These are phyloP conservation scores for Dufourea novaeangliae DNA, from an alignment of 1,140 invertebrate species.

Conservation along the genomic window DNA sequence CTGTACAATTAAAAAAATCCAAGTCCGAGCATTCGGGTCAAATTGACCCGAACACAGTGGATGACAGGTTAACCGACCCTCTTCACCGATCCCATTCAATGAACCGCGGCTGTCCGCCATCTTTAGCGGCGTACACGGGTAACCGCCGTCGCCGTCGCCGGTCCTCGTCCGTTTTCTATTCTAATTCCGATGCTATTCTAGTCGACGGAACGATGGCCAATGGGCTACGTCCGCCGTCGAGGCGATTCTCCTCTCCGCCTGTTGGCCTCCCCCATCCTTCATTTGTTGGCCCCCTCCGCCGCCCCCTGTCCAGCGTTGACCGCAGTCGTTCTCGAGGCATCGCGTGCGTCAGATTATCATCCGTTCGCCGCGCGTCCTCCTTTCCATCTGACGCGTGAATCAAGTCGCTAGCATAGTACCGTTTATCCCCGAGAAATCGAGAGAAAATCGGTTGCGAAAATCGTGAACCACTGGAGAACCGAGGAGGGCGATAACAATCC, in stretches of 20 bases:
- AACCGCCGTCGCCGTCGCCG: conserved; percentile 4
- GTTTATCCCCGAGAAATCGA: neutral
- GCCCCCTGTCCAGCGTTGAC: conserved; percentile 54
- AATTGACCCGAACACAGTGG: too few species aligned
- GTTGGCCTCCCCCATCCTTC: conserved; percentile 25
- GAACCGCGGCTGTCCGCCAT: neutral
- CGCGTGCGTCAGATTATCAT: conserved; percentile 64
- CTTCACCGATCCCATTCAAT: neutral
- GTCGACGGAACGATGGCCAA: conserved; percentile 61
- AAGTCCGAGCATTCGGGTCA: too few species aligned
- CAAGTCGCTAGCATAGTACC: neutral
- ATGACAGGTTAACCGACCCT: neutral
- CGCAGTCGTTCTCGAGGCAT: conserved; percentile 67
- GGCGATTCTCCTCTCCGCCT: neutral
- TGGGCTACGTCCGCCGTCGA: conserved; percentile 54
- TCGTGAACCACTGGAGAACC: neutral
- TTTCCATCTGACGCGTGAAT: conserved; percentile 43
- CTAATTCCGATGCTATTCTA: conserved; percentile 73
- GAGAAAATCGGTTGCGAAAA: neutral
- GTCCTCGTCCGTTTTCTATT: conserved; percentile 66
- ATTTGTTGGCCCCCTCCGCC: conserved; percentile 12
- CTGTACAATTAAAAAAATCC: too few species aligned
- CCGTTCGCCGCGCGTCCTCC: conserved; percentile 22
- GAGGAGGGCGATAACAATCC: too few species aligned
- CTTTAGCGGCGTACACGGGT: neutral